Evolutionary conservation across 2,113 vertebrate genomes (phyloP), one percentile per base, ranked within the genome.

Genomic region (Passer domesticus): DNA sequence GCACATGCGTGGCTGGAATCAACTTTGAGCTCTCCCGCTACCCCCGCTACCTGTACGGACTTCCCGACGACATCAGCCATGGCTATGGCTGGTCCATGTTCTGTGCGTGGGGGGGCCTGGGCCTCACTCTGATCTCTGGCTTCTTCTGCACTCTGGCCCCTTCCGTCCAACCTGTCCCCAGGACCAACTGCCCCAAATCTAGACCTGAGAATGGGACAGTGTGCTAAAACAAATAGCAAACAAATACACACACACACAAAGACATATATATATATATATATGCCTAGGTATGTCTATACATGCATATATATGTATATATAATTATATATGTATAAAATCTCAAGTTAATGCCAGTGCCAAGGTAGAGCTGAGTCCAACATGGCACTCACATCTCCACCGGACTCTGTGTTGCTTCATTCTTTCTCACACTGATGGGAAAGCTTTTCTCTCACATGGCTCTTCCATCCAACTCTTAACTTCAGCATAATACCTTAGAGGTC

Each of bases 41-140:
- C 85, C 99, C 99, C 5, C 99, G 98, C 73, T 98, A 99, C 97
- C 97, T 99, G 96, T 99, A 99, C 1, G 98, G 99, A 97, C 98
- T 99, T 60, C 99, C 99, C 0, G 99, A 99, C 8, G 99, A 99
- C 98, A 99, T 99, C 96, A 99, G 99, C 97, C 99, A 99, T 3
- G 99, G 99, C 95, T 99, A 99, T 25, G 99, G 99, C 97, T 99
- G 99, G 99, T 99, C 99, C 93, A 99, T 99, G 99, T 99, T 99
- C 98, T 99, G 99, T 96, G 99, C 99, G 3, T 99, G 99, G 99
- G 99, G 99, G 12, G 99, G 99, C 90, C 98, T 99, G 74, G 99
- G 99, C 92, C 98, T 99, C 96, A 99, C 99, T 10, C 99, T 99
- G 31, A 99, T 99, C 94, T 98, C 99, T 37, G 99, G 99, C 80